These are phyloP conservation scores for Dione juno DNA, from an alignment of 2,888 invertebrate genomes.

Conservation along the genomic window DNA sequence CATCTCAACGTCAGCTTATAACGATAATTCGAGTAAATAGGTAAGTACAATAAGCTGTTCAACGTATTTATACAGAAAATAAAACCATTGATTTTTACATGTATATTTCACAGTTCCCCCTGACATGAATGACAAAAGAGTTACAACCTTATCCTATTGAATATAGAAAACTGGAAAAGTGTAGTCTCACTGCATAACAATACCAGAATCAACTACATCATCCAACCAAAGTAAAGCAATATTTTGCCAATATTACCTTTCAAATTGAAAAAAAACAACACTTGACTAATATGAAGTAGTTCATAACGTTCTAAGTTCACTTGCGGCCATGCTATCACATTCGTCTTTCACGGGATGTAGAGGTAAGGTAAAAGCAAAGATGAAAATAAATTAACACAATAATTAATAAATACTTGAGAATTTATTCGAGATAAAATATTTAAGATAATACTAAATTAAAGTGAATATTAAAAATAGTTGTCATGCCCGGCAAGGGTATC, in stretches of 20 bases:
- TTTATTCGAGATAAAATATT: too few relatives aligned
- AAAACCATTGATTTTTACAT: neutral
- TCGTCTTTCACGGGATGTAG: neutral
- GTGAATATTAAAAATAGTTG: neutral
- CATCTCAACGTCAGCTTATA: neutral
- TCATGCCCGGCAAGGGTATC: neutral
- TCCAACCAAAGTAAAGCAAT: neutral
- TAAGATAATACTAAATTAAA: too few relatives aligned
- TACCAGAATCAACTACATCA: neutral
- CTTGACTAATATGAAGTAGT: neutral
- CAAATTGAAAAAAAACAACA: constrained; percentile 8
- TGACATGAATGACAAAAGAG: constrained; percentile 1
- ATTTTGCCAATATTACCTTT: neutral
- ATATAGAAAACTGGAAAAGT: neutral
- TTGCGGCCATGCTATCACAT: neutral
- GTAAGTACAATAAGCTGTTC: neutral
- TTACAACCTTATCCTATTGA: neutral
- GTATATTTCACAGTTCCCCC: constrained; percentile 9
- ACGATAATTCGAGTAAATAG: constrained; percentile 4
- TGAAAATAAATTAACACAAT: neutral
- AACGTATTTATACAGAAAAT: neutral
- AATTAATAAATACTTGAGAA: neutral
- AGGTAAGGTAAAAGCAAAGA: neutral
- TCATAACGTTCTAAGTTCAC: neutral
- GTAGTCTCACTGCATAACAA: neutral